Percentiles rank a stretch among this genome's conserved stretches.
These are phyloP conservation scores for Drosophila fuyamai DNA, from an alignment of 1,140 invertebrate species.

Conservation along the genomic window DNA sequence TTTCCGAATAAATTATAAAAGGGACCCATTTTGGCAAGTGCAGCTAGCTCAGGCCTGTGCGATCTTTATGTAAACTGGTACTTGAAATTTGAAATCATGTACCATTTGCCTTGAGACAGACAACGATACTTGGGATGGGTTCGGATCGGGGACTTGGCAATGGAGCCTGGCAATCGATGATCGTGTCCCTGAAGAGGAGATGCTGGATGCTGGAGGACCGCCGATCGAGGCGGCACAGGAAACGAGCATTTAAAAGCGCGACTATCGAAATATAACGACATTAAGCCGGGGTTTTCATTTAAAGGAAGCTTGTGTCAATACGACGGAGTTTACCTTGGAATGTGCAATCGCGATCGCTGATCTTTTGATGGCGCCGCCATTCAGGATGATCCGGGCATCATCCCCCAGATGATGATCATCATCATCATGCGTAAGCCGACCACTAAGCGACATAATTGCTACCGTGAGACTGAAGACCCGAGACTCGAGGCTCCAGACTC, in stretches of 20 bases:
- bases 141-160: slow-evolving; percentile 20
- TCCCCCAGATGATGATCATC: slow-evolving; percentile 18
- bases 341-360: slow-evolving; percentile 52
- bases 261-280: slow-evolving; percentile 82
- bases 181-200: slow-evolving; percentile 72
- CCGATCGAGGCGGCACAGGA: slow-evolving; percentile 63
- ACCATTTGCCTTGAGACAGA: slow-evolving; percentile 79
- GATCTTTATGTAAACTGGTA: slow-evolving; percentile 81
- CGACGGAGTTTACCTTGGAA: slow-evolving; percentile 65
- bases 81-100: slow-evolving; percentile 84
- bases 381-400: slow-evolving; percentile 24
- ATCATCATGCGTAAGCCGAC: slow-evolving; percentile 55
- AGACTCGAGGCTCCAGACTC: slow-evolving; percentile 6
- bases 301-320: slow-evolving; percentile 82
- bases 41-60: slow-evolving; percentile 49
- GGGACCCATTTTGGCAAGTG: not conserved
- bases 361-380: slow-evolving; percentile 78
- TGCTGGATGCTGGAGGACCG: not conserved
- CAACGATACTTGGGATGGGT: slow-evolving; percentile 26
- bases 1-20: not conserved
- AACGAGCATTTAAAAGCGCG: slow-evolving; percentile 79
- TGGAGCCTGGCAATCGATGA: slow-evolving; percentile 53
- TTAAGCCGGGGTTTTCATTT: slow-evolving; percentile 49
- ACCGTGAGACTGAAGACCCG: slow-evolving; percentile 63
- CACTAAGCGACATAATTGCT: slow-evolving; percentile 83